Conservation (phyloP, 2,888 invertebrate genomes). For the Tachystola acroxantha region DNA sequence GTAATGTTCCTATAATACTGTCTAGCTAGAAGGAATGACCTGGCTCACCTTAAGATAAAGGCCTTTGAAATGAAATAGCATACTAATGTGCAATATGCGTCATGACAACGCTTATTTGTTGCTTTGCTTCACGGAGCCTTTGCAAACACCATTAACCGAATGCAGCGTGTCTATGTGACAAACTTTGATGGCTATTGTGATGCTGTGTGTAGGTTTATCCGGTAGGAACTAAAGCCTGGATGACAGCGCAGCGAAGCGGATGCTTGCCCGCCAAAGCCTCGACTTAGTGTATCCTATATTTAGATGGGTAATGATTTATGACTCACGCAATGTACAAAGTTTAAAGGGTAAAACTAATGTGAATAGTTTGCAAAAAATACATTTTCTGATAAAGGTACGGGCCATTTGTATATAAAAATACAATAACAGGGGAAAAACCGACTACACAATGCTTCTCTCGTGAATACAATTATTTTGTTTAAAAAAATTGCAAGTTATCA, state of each 20-base stretch:
- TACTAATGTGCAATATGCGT: conserved; percentile 16
- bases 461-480: too few relatives aligned
- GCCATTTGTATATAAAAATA: too few relatives aligned
- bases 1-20: too few relatives aligned
- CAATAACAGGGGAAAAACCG: too few relatives aligned
- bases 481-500: too few relatives aligned
- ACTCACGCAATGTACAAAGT: background rate
- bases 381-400: too few relatives aligned
- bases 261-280: conserved; percentile 4
- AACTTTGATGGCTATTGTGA: conserved; percentile 6
- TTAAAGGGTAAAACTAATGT: too few relatives aligned
- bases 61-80: too few relatives aligned
- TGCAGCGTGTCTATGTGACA: conserved; percentile 1
- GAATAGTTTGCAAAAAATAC: too few relatives aligned
- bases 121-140: conserved; percentile 1
- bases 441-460: too few relatives aligned
- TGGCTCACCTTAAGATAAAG: too few relatives aligned
- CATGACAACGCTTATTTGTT: conserved; percentile 5
- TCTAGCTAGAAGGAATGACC: too few relatives aligned
- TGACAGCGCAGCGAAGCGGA: conserved; percentile 5
- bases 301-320: conserved; percentile 2
- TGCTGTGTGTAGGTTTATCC: conserved; percentile 17
- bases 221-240: conserved; percentile 10
- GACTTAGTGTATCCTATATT: background rate
- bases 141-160: conserved; percentile 2